Percentiles rank a stretch among this genome's conserved stretches.
Evolutionary conservation across 2,113 vertebrate species (phyloP).

Genomic region (Istiophorus platypterus): DNA sequence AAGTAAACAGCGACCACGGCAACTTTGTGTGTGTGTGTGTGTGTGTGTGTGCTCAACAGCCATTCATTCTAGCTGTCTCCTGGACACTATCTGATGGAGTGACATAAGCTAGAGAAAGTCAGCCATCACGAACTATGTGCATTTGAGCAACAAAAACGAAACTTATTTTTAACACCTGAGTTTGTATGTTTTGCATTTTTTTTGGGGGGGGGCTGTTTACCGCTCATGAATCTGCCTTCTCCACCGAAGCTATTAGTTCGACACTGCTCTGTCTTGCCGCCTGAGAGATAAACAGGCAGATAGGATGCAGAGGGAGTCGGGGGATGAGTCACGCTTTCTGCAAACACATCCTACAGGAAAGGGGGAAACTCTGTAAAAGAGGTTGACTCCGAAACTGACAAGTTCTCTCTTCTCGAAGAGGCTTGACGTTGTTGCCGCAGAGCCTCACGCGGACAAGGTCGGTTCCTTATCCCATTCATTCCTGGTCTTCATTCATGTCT

Average conservation of each 20-base stretch:
- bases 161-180: not conserved
- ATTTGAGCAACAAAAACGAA: not conserved
- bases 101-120: not conserved
- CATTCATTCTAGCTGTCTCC: conserved; percentile 8
- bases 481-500: not conserved
- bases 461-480: not conserved
- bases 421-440: not conserved
- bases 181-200: not conserved
- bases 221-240: not conserved
- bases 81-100: conserved; percentile 25
- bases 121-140: conserved; percentile 5
- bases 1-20: conserved; percentile 56
- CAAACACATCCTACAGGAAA: conserved; percentile 31
- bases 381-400: not conserved
- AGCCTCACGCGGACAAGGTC: not conserved
- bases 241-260: not conserved
- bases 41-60: not conserved
- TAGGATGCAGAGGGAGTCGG: conserved; percentile 17
- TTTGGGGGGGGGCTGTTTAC: conserved; percentile 7
- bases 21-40: conserved; percentile 20
- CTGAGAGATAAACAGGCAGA: conserved; percentile 26
- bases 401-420: no score
- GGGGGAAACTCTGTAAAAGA: conserved; percentile 11
- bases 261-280: not conserved
- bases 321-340: conserved; percentile 28